Percentiles rank a stretch among this genome's conserved stretches.
Evolutionary conservation across 2,797 vertebrate genomes (phyloP).

Genomic region (Malacoctenus gilli): DNA sequence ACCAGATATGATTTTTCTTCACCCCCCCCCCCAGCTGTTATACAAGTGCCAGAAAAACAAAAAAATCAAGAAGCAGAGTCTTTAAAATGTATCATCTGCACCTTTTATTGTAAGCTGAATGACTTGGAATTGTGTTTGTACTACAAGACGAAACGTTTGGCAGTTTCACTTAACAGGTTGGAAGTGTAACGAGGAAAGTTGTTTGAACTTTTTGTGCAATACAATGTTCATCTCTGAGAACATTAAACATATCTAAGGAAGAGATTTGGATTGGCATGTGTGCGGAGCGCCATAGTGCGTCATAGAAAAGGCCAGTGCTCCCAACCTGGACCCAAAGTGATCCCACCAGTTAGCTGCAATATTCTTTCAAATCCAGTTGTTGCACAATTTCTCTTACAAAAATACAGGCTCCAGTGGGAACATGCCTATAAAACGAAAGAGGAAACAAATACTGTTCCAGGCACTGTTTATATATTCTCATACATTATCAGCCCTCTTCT

Average conservation of each 20-base stretch:
- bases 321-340: constrained; percentile 34
- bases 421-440: constrained; percentile 26
- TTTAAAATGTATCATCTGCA: constrained; percentile 9
- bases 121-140: constrained; percentile 12
- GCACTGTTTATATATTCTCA: constrained; percentile 45
- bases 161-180: constrained; percentile 22
- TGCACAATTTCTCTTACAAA: constrained; percentile 18
- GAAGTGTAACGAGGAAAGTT: neutral
- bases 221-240: constrained; percentile 20
- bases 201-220: neutral
- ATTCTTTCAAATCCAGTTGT: constrained; percentile 34
- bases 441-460: constrained; percentile 47
- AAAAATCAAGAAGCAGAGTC: constrained; percentile 12
- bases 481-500: constrained; percentile 22
- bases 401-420: constrained; percentile 48
- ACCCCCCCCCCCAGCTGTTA: too few relatives aligned
- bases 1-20: too few relatives aligned
- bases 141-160: constrained; percentile 31
- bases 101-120: constrained; percentile 56
- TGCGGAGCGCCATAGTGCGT: constrained; percentile 26
- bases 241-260: constrained; percentile 9
- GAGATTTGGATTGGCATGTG: neutral
- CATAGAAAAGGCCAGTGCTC: constrained; percentile 26
- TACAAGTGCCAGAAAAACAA: too few relatives aligned
- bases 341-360: constrained; percentile 14